Conservation (phyloP, 2,113 vertebrate genomes). For the Desmodus rotundus region DNA sequence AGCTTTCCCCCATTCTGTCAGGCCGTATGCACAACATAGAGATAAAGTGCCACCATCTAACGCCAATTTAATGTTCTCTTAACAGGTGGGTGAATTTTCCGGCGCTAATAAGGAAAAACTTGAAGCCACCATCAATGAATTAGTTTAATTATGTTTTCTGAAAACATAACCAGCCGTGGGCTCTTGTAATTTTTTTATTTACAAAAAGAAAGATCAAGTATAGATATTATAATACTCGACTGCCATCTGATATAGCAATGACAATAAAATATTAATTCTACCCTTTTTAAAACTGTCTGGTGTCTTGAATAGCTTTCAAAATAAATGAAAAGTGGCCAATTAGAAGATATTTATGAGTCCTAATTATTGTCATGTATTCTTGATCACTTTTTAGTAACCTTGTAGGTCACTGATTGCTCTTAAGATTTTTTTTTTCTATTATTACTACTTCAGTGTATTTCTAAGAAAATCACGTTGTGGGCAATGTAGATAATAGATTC, state of each 20-base stretch:
- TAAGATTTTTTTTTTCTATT: neutral
- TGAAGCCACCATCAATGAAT: conserved; percentile 81
- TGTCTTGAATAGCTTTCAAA: conserved; percentile 53
- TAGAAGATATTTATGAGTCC: neutral
- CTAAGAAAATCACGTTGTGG: neutral
- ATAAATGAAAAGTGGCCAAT: neutral
- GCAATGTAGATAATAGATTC: neutral
- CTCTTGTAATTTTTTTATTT: conserved; percentile 79
- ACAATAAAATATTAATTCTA: conserved; percentile 81
- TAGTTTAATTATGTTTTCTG: conserved; percentile 65
- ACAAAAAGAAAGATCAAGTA: conserved; percentile 57
- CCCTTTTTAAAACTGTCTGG: conserved; percentile 70
- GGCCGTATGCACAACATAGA: neutral
- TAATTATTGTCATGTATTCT: neutral
- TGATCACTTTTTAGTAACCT: neutral
- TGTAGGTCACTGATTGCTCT: neutral
- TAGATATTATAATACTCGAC: conserved; percentile 57
- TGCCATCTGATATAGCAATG: conserved; percentile 67
- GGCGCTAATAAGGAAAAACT: conserved; percentile 85
- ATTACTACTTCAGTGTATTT: neutral
- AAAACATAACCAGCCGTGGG: conserved; percentile 35
- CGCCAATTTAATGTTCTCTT: conserved; percentile 36
- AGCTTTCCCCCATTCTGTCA: neutral
- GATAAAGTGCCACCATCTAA: neutral
- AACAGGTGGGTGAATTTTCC: conserved; percentile 84